phyloP scores from a whole-genome alignment of 2,888 invertebrate genomes.

The Andrena hattorfiana region DNA sequence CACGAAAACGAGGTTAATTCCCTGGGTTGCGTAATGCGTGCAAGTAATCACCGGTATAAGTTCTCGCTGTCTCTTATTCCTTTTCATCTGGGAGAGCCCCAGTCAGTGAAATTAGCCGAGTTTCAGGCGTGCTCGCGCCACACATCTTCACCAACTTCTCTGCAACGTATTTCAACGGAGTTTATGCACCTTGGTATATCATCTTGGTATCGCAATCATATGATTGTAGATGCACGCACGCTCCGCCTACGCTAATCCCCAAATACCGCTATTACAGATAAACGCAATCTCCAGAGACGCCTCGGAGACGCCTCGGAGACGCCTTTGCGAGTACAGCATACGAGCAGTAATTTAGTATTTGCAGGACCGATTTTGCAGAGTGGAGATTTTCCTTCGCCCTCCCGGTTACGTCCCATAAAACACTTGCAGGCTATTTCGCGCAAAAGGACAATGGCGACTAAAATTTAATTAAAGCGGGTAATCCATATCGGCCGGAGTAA shows the following conservation, averaged over 20 bases:
- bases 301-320: neutral
- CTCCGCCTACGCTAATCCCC: constrained; percentile 17
- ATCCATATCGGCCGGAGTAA: neutral
- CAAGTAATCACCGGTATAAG: neutral
- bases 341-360: neutral
- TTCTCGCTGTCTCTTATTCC: neutral
- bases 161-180: neutral
- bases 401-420: neutral
- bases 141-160: neutral
- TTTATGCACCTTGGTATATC: neutral
- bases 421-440: neutral
- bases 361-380: neutral
- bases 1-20: constrained; percentile 48
- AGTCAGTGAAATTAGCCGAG: neutral
- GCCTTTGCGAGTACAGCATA: neutral
- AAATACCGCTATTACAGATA: constrained; percentile 6
- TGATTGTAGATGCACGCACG: neutral
- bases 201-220: constrained; percentile 4
- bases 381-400: too few relatives aligned
- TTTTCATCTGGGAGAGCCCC: neutral
- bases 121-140: neutral
- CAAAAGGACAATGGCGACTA: neutral
- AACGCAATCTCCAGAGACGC: constrained; percentile 7
- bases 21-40: constrained; percentile 35
- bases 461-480: constrained; percentile 10